A percentile compares a stretch with the other conserved stretches of the same genome.
phyloP scores from a whole-genome alignment of 2,888 invertebrate species.

The Ennomos erosarius region DNA sequence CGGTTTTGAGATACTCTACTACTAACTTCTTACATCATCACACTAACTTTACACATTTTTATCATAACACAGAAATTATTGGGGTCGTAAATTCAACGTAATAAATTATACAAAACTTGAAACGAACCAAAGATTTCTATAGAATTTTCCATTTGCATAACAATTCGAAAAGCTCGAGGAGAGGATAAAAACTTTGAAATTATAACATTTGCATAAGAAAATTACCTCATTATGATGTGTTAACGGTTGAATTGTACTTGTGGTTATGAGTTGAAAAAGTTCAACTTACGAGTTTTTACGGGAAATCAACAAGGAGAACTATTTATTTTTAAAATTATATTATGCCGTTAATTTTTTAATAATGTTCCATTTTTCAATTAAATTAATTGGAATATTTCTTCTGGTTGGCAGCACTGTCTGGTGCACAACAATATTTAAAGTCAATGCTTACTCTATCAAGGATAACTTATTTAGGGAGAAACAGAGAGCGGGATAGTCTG shows the following conservation, averaged over 20 bases:
- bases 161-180: slow-evolving; percentile 33
- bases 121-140: slow-evolving; percentile 26
- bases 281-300: slow-evolving; percentile 19
- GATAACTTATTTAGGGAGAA: slow-evolving; percentile 56
- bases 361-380: too few species aligned
- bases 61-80: slow-evolving; percentile 13
- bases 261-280: slow-evolving; percentile 40
- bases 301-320: too few species aligned
- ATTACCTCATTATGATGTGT: slow-evolving; percentile 45
- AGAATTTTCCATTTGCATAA: slow-evolving; percentile 33
- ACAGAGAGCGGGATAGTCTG: slow-evolving; percentile 44
- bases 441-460: slow-evolving; percentile 51
- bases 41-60: not conserved
- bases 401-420: too few species aligned
- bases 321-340: too few species aligned
- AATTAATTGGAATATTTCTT: too few species aligned
- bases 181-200: slow-evolving; percentile 43
- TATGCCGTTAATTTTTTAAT: too few species aligned
- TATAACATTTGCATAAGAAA: slow-evolving; percentile 45
- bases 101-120: slow-evolving; percentile 19
- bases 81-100: slow-evolving; percentile 17
- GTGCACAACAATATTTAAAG: slow-evolving; percentile 47
- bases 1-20: slow-evolving; percentile 13
- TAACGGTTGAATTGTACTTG: slow-evolving; percentile 41
- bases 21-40: slow-evolving; percentile 3